Base-by-base conservation (phyloP, 2,797 vertebrate species). In the Notolepis coatsorum region DNA sequence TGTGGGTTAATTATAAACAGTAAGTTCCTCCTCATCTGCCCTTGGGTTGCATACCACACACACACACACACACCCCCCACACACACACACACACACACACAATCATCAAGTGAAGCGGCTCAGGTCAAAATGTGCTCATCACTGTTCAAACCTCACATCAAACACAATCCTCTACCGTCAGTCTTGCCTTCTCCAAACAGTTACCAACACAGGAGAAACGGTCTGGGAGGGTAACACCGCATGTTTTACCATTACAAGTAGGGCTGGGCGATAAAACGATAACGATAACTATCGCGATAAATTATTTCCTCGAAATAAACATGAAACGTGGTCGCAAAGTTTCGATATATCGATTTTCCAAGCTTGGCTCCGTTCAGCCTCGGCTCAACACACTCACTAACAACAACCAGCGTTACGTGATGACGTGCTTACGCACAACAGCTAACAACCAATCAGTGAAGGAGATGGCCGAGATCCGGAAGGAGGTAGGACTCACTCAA, bases 1-100 rank as follows among this genome's bases (percentile, higher is more conserved):
- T 49, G 48, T 8, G 89, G 90, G 84, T 90, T 91, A 90, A 92
- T 92, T 91, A 92, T 61, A n/a, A 78, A 67, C 71, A 64, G 42
- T 20, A 15, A 71, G 71, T 72, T 72, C 76, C 73, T 74, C 72
- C 77, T 85, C 73, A 73, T 68, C 68, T 82, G 75, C 77, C 77
- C 72, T 65, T 58, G 71, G 81, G 61, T 74, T 84, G 84, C 85
- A 71, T 57, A 49, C 63, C 33, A 21, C 33, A 35, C 45, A 24
- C 33, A 20, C n/a, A 46, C 39, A 33, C 64, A 61, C 52, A 60
- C 41, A 49, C 35, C 65, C 65, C 61, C 31, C 3, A 27, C 55
- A 74, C 77, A 79, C 82, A 80, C 73, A 61, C 50, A 49, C 65
- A 55, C 60, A 63, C 20, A 68, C 49, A 21, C 38, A 61, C 49